Evolutionary conservation across 2,888 invertebrate genomes (phyloP), one percentile per base, ranked within the genome.

Genomic region (Sphinx pinastri): DNA sequence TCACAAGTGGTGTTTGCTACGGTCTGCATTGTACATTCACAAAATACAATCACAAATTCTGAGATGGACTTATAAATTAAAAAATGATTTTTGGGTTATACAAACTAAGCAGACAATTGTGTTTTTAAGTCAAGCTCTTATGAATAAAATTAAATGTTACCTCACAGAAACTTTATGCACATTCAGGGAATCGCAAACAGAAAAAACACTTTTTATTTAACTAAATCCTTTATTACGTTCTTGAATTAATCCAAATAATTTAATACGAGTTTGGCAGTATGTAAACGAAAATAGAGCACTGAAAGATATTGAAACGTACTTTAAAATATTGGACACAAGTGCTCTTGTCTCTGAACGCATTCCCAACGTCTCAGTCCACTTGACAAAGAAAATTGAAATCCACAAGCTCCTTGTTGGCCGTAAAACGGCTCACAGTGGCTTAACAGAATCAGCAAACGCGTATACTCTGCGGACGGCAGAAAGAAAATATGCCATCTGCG

Each of bases 361-460:
- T 85, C 81, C 80, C 80, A 75, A 81, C 82, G 82, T 83, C 84
- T 84, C 82, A 78, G 84, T 77, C 79, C 81, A 81, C 85, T 84
- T 85, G 84, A 87, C 84, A 86, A 85, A 86, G 85, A 82, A 83
- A 88, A 87, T 86, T 86, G 86, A 87, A 88, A 86, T 86, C 87
- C 87, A 80, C 86, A 85, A 88, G 86, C 81, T 80, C 79, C 86
- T 87, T 83, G 83, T 82, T 82, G 81, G 82, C 82, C 81, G 79
- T 81, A 77, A 82, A 81, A 80, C 76, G 82, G 80, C 84, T 84
- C 80, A 80, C 75, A 79, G 80, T 80, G 82, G 87, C 86, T 88
- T 84, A 86, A 74, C 79, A 74, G 79, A 79, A 81, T 81, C 81
- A 81, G 75, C 73, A 71, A 73, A 72, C 73, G 59, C 73, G 68